phyloP scores from a whole-genome alignment of 2,113 vertebrate genomes.

The Elephantulus edwardii region DNA sequence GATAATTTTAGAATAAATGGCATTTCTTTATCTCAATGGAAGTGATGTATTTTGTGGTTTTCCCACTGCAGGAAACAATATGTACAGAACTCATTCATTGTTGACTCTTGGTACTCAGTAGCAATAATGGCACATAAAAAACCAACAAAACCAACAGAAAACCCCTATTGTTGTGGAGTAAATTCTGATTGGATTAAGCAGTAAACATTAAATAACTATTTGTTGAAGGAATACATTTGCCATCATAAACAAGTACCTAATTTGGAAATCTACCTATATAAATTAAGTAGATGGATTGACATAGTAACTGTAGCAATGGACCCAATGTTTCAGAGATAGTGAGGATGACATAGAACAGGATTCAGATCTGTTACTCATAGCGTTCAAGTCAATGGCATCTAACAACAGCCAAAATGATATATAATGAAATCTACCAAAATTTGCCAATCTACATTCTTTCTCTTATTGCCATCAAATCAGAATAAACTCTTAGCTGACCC shows the following conservation, averaged over 20 bases:
- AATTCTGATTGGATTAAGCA: neutral
- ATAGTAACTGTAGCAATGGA: too few relatives aligned
- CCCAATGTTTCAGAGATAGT: too few relatives aligned
- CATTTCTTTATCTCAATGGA: neutral
- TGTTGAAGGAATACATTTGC: neutral
- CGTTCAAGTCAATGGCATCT: too few relatives aligned
- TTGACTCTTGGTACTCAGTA: neutral
- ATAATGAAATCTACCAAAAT: slow-evolving; percentile 20
- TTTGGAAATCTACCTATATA: neutral
- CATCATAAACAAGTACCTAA: neutral
- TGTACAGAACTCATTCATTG: neutral
- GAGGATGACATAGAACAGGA: too few relatives aligned
- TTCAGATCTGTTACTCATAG: too few relatives aligned
- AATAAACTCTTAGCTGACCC: too few relatives aligned
- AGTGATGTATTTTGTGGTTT: neutral
- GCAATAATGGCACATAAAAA: neutral
- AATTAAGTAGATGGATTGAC: too few relatives aligned
- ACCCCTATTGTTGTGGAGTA: neutral
- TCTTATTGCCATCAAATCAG: too few relatives aligned
- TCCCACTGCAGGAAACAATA: neutral
- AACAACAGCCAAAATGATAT: too few relatives aligned
- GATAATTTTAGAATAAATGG: neutral
- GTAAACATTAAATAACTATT: neutral
- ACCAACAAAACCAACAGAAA: neutral
- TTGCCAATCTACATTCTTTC: neutral